Percentiles rank a stretch among this genome's conserved stretches.
These are phyloP conservation scores for Hirudinaria manillensis DNA, from an alignment of 2,888 invertebrate species.

Conservation along the genomic window DNA sequence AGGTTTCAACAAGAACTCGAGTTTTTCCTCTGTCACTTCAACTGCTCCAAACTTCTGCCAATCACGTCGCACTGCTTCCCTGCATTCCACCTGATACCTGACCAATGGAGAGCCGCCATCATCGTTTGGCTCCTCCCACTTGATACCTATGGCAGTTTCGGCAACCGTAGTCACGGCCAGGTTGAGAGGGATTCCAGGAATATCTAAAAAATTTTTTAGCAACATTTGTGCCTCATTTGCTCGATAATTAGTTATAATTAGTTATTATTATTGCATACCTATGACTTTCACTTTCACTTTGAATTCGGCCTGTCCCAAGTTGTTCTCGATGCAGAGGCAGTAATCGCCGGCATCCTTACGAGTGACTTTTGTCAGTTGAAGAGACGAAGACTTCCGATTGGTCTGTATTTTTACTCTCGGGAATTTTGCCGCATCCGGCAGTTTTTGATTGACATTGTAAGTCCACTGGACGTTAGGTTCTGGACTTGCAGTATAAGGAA, in stretches of 20 bases:
- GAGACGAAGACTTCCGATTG: constrained; percentile 36
- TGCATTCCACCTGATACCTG: constrained; percentile 48
- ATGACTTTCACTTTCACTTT: constrained; percentile 61
- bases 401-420: constrained; percentile 39
- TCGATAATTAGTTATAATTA: neutral
- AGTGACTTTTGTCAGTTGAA: constrained; percentile 42
- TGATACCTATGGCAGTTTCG: constrained; percentile 45
- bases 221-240: neutral
- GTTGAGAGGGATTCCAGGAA: constrained; percentile 45
- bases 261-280: constrained; percentile 30
- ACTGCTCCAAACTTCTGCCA: constrained; percentile 60
- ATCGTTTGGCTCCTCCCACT: constrained; percentile 45
- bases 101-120: constrained; percentile 49
- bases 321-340: constrained; percentile 64
- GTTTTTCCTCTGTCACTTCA: constrained; percentile 35
- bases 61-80: constrained; percentile 66
- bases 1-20: constrained; percentile 36
- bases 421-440: constrained; percentile 38
- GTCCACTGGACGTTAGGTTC: constrained; percentile 42
- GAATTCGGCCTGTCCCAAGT: constrained; percentile 70
- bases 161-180: constrained; percentile 47
- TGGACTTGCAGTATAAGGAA: constrained; percentile 42
- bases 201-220: constrained; percentile 34
- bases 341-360: constrained; percentile 44
- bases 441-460: constrained; percentile 39